A percentile compares a stretch with the other conserved stretches of the same genome.
phyloP scores from a whole-genome alignment of 1,140 invertebrate species.

The Drosophila pectinifera region DNA sequence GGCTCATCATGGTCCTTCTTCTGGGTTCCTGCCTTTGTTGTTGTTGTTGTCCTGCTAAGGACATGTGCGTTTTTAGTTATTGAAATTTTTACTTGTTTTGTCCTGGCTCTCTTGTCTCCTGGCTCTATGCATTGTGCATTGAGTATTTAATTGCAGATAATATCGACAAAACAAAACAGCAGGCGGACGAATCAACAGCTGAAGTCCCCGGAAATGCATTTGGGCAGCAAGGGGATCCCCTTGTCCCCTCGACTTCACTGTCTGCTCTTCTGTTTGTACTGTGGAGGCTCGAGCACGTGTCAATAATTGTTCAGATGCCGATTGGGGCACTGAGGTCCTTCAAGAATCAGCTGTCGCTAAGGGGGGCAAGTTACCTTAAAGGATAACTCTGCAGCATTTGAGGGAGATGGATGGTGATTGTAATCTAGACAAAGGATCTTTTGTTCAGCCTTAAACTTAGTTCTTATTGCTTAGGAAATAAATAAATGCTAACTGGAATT shows the following conservation, averaged over 20 bases:
- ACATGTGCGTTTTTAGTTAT: slow-evolving; percentile 84
- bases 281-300: slow-evolving; percentile 73
- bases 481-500: neutral
- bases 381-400: neutral
- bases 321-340: slow-evolving; percentile 27
- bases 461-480: no score
- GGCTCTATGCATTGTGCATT: slow-evolving; percentile 65
- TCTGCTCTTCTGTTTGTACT: slow-evolving; percentile 5
- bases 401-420: neutral
- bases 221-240: slow-evolving; percentile 24
- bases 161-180: slow-evolving; percentile 75
- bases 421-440: slow-evolving; percentile 3
- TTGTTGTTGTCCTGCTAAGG: slow-evolving; percentile 40
- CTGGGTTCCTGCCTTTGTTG: slow-evolving; percentile 9
- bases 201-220: slow-evolving; percentile 73
- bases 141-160: slow-evolving; percentile 84
- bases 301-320: slow-evolving; percentile 72
- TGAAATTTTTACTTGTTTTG: slow-evolving; percentile 83
- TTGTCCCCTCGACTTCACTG: neutral
- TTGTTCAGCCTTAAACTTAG: neutral
- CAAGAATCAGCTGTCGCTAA: slow-evolving; percentile 60
- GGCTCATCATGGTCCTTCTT: slow-evolving; percentile 37
- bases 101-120: slow-evolving; percentile 33
- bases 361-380: neutral
- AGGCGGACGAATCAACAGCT: slow-evolving; percentile 72